These are phyloP conservation scores for Gallinago stenura DNA, from an alignment of 2,797 vertebrate genomes.

Conservation along the genomic window DNA sequence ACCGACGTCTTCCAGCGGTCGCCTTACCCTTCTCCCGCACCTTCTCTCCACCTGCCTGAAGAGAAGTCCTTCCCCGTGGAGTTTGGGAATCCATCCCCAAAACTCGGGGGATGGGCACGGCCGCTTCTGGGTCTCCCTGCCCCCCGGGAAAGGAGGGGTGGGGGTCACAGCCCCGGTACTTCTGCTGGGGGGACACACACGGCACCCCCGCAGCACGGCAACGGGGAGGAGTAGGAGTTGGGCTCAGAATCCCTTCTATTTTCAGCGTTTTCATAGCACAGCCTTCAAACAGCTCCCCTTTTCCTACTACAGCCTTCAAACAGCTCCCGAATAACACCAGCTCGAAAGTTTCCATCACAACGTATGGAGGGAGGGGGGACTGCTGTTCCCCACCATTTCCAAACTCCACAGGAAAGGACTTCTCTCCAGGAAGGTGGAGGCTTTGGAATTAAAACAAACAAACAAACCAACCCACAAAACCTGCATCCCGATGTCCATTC, in stretches of 20 bases:
- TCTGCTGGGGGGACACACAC: no score
- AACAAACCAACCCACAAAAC: no score
- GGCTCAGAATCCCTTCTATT: not conserved
- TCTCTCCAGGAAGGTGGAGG: not conserved
- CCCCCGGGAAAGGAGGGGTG: no score
- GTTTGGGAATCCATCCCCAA: no score
- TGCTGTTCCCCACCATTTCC: not conserved
- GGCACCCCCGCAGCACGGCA: not conserved
- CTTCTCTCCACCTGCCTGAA: no score
- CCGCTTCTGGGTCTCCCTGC: no score
- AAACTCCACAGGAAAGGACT: not conserved
- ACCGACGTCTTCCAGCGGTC: no score
- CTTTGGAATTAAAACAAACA: not conserved
- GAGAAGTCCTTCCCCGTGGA: no score
- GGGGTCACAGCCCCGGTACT: no score
- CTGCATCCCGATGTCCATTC: no score
- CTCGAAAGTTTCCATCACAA: not conserved
- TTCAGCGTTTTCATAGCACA: not conserved
- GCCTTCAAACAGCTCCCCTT: not conserved
- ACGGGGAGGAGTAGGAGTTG: not conserved
- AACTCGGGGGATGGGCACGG: no score
- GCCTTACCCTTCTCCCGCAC: no score
- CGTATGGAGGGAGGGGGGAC: not conserved
- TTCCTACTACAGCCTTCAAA: not conserved
- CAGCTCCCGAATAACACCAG: not conserved